Conservation (phyloP, 2,797 vertebrate genomes). For the Sebastes hubbsi region DNA sequence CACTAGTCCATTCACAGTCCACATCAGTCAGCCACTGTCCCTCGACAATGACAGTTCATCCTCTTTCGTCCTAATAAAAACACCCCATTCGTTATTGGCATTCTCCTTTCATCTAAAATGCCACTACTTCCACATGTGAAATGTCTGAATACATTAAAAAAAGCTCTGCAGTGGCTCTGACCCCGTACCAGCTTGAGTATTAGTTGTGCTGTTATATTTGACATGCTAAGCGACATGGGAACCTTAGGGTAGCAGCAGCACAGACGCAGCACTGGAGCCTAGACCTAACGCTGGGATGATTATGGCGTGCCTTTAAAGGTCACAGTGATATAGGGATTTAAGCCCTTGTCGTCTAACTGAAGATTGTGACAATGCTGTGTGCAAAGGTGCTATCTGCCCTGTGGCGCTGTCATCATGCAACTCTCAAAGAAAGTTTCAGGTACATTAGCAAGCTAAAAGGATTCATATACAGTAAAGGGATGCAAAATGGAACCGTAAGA, state of each 20-base stretch:
- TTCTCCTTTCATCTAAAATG: slow-evolving; percentile 3
- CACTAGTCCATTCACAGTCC: slow-evolving; percentile 13
- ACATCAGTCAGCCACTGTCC: slow-evolving; percentile 26
- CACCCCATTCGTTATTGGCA: background rate
- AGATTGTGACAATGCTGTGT: slow-evolving; percentile 9
- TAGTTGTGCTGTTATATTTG: slow-evolving; percentile 26
- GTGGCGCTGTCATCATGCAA: background rate
- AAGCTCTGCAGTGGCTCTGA: slow-evolving; percentile 48
- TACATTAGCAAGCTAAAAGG: background rate
- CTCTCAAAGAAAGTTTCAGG: background rate
- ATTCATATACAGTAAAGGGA: background rate
- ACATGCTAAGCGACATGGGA: slow-evolving; percentile 48
- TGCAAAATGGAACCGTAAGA: background rate
- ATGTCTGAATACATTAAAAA: slow-evolving; percentile 54
- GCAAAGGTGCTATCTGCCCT: slow-evolving; percentile 52
- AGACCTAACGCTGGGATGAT: slow-evolving; percentile 27
- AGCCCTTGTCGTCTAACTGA: slow-evolving; percentile 9
- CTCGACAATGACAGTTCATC: slow-evolving; percentile 37
- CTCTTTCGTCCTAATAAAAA: slow-evolving; percentile 16
- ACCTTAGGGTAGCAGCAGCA: slow-evolving; percentile 16
- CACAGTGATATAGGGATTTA: slow-evolving; percentile 50
- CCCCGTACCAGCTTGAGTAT: slow-evolving; percentile 38
- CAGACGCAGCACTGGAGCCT: background rate
- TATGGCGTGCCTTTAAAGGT: slow-evolving; percentile 57
- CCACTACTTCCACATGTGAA: slow-evolving; percentile 9